Evolutionary conservation across 2,888 invertebrate species (phyloP), one percentile per base, ranked within the genome.

Genomic region (Hypsopygia costalis): DNA sequence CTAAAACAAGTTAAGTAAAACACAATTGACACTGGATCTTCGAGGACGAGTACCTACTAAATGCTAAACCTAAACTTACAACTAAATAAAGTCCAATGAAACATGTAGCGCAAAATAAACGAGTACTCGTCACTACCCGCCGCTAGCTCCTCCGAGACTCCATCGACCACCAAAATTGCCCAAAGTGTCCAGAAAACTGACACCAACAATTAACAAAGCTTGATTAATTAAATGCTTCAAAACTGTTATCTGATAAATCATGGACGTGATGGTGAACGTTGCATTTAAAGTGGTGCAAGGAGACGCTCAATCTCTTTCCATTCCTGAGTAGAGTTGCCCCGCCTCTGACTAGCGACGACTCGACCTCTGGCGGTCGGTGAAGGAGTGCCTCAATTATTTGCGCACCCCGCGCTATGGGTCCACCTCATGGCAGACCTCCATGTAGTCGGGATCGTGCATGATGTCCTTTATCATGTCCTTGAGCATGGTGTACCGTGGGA

Each of bases 401-500:
- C 86, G 88, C 79, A 88, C 90, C 80, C 90, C 91, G 73, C 90
- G 91, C 91, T 91, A 91, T 81, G 91, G 91, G 75, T 94, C 95
- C 75, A 95, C 86, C 82, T 97, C 97, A 77, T 97, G 97, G 85
- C 97, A 97, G 49, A 97, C 97, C 86, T 97, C 97, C 95, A 97
- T 97, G 90, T 97, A 98, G 82, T 97, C 96, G n/a, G 97, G 97
- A 83, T 97, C 95, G 67, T 97, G 94, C 93, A 97, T 95, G 62
- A 97, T 96, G 69, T 95, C 95, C 89, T 98, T 98, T 69, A 98
- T 97, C 97, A 98, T 97, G 77, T 97, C 97, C 85, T 98, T 98
- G 56, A 98, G 92, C 92, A 98, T 95, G 46, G 96, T 95, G 91
- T 98, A 98, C 36, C 98, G 93, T 20, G 97, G 95, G 69, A 98